phyloP scores from a whole-genome alignment of 2,888 invertebrate species.

The Mallateleia sp. region DNA sequence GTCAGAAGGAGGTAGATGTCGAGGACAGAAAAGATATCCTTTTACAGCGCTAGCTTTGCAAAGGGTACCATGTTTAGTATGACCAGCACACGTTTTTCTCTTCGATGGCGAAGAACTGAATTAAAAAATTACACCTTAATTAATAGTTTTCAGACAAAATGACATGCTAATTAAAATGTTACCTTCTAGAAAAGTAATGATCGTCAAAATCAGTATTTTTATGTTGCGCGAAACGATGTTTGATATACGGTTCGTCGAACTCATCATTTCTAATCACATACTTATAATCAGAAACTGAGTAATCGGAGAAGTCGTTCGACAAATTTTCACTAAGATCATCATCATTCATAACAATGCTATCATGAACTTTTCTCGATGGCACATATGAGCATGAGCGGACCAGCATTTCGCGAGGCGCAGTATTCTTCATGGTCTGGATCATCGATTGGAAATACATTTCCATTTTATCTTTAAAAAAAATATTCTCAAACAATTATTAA shows the following conservation, averaged over 20 bases:
- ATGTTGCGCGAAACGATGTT: not conserved
- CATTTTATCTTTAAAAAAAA: slow-evolving; percentile 81
- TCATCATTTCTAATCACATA: slow-evolving; percentile 16
- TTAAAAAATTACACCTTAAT: too few relatives aligned
- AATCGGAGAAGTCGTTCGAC: slow-evolving; percentile 72
- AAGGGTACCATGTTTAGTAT: too few relatives aligned
- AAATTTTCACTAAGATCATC: slow-evolving; percentile 37
- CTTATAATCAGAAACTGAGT: slow-evolving; percentile 32
- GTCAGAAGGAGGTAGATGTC: too few relatives aligned
- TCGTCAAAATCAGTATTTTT: slow-evolving; percentile 1
- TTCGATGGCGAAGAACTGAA: too few relatives aligned
- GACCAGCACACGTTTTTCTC: too few relatives aligned
- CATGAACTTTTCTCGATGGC: slow-evolving; percentile 82
- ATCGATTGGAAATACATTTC: slow-evolving; percentile 74
- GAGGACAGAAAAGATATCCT: too few relatives aligned
- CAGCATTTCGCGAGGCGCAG: slow-evolving; percentile 83
- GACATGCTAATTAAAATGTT: too few relatives aligned
- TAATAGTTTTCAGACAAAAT: too few relatives aligned
- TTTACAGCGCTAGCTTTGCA: too few relatives aligned
- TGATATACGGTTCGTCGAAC: too few relatives aligned
- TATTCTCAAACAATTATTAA: too few relatives aligned
- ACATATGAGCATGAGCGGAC: slow-evolving; percentile 86
- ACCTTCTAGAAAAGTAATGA: slow-evolving; percentile 4
- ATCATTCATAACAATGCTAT: slow-evolving; percentile 79
- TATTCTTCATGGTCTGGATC: slow-evolving; percentile 79